Evolutionary conservation across 2,888 invertebrate species (phyloP).

Genomic region (Chaitophorus viminalis): DNA sequence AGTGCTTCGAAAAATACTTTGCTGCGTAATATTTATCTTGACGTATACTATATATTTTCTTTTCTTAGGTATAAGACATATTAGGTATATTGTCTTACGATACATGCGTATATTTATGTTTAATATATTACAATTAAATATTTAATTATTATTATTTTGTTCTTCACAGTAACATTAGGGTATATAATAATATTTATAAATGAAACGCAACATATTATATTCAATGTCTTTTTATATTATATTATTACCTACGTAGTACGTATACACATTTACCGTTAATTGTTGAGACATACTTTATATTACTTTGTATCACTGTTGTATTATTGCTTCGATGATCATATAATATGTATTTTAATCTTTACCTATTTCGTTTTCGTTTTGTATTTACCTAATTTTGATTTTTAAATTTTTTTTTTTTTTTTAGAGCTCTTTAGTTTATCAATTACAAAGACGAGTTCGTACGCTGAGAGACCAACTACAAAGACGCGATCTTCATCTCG

Average conservation of each 20-base stretch:
- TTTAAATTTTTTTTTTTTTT: constrained; percentile 64
- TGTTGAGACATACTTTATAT: background rate
- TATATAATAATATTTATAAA: background rate
- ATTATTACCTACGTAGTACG: background rate
- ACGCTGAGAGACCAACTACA: constrained; percentile 90
- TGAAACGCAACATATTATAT: background rate
- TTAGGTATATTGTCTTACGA: background rate
- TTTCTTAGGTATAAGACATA: background rate
- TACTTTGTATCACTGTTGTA: background rate
- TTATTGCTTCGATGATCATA: background rate
- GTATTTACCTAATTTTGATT: background rate
- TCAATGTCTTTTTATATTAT: background rate
- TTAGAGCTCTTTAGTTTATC: constrained; percentile 87
- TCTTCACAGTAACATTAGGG: constrained; percentile 24
- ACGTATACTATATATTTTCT: background rate
- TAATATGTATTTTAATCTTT: background rate
- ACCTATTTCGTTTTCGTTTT: background rate
- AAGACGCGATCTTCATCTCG: constrained; percentile 89
- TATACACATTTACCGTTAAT: background rate
- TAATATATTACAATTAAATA: background rate
- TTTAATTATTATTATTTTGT: constrained; percentile 7
- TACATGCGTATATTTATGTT: background rate
- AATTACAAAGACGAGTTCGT: constrained; percentile 86
- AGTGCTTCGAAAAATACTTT: background rate
- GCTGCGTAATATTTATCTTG: background rate